phyloP scores from a whole-genome alignment of 2,797 vertebrate species.

The Rhinophrynus dorsalis region DNA sequence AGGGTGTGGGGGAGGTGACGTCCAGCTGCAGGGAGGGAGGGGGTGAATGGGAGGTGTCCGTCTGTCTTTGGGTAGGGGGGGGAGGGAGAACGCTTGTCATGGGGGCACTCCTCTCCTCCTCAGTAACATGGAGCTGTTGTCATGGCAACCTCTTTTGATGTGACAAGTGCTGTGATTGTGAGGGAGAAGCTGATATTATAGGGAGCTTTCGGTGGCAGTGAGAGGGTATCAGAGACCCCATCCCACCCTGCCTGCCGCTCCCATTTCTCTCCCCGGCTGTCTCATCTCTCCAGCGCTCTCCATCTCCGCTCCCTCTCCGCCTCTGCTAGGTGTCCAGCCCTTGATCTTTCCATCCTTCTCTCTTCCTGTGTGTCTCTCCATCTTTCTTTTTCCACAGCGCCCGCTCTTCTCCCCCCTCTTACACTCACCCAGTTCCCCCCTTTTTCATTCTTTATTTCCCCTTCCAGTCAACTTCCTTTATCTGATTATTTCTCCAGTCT shows the following conservation, averaged over 20 bases:
- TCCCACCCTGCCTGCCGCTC: slow-evolving; percentile 25
- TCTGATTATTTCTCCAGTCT: not conserved
- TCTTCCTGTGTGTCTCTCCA: not conserved
- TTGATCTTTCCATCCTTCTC: slow-evolving; percentile 1
- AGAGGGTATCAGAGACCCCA: slow-evolving; percentile 51
- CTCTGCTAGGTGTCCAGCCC: not conserved
- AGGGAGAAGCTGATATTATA: slow-evolving; percentile 30
- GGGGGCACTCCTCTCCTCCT: slow-evolving; percentile 48
- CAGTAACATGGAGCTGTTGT: slow-evolving; percentile 61
- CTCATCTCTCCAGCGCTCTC: slow-evolving; percentile 4
- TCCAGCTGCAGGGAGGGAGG: slow-evolving; percentile 9
- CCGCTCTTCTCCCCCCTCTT: not conserved
- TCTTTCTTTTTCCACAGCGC: not conserved
- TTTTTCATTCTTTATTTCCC: not conserved
- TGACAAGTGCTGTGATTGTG: slow-evolving; percentile 58
- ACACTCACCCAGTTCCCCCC: too few species aligned
- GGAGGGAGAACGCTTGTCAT: not conserved
- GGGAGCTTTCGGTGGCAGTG: slow-evolving; percentile 45
- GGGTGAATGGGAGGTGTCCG: slow-evolving; percentile 2
- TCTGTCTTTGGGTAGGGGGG: slow-evolving; percentile 16
- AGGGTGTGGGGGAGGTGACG: slow-evolving; percentile 20
- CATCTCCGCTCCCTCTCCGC: not conserved
- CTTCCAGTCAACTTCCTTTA: not conserved
- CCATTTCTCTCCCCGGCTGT: not conserved
- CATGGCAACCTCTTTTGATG: slow-evolving; percentile 66